Percentiles rank a stretch among this genome's conserved stretches.
Conservation (phyloP, 2,113 vertebrate species). For the Hippocampus mohnikei region DNA sequence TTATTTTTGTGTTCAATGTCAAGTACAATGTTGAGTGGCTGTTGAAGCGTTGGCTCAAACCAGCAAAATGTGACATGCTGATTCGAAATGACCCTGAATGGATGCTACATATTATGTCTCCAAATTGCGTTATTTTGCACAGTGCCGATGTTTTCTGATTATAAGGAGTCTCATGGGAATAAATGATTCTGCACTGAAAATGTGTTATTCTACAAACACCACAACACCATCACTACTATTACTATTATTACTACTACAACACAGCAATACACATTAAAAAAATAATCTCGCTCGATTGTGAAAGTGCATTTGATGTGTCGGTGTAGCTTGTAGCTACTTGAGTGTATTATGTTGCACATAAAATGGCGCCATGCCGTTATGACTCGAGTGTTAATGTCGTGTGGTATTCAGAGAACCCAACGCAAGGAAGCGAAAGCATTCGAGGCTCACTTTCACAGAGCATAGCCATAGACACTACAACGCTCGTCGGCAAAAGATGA, state of each 20-base stretch:
- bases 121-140: constrained; percentile 41
- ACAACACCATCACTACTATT: background rate
- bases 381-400: no score
- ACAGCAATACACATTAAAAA: background rate
- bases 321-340: no score
- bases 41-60: background rate
- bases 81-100: background rate
- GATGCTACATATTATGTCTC: background rate
- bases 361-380: no score
- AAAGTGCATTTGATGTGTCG: no score
- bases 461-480: no score
- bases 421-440: no score
- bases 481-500: background rate
- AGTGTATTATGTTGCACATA: no score
- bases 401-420: no score
- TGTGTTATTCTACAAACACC: background rate
- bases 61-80: background rate
- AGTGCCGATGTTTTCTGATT: constrained; percentile 5
- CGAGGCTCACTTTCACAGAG: no score
- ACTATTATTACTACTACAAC: no score
- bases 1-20: background rate
- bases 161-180: constrained; percentile 22
- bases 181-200: constrained; percentile 19
- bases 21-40: background rate
- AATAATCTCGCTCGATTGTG: no score